Evolutionary conservation across 2,113 vertebrate genomes (phyloP), one percentile per base, ranked within the genome.

Genomic region (Synodontis membranacea): DNA sequence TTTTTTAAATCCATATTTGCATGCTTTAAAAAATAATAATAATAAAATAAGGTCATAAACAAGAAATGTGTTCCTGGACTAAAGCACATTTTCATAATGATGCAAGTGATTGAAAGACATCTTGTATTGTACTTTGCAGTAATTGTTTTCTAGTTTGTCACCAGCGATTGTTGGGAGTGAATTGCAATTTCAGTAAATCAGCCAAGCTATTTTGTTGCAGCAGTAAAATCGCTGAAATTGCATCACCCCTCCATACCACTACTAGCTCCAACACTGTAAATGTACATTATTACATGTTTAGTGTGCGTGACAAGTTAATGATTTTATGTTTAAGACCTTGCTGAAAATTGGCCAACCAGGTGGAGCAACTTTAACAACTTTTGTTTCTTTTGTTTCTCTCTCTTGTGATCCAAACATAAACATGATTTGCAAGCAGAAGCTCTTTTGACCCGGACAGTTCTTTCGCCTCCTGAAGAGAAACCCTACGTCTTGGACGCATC

Each of bases 1-100:
- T 88, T 88, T 91, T 88, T 88, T 46, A 88, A 90, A 68, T 44
- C 28, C 68, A 66, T 81, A 86, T 88, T 89, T 90, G 81, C 85
- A 90, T 88, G 70, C 58, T 5, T 58, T 76, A 42, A 42, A 1
- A 48, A 39, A 39, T n/a, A n/a, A n/a, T n/a, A n/a, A n/a, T n/a
- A 72, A 19, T 25, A 25, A 31, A 37, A 52, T 42, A 5, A 50
- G 39, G 72, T 39, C 72, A 78, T 56, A 82, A 80, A 79, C 72
- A 42, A 46, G 68, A 83, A 23, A 60, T 44, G 84, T 39, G 56
- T 54, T 64, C 37, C 50, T 21, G 58, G n/a, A 79, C 5, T 11
- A 42, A 78, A 19, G 0, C 17, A 37, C n/a, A 21, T 78, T 80
- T 54, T 54, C 46, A 42, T 82, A 42, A 39, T 62, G 19, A 52